phyloP scores from a whole-genome alignment of 2,113 vertebrate genomes.

The Vanacampus margaritifer region DNA sequence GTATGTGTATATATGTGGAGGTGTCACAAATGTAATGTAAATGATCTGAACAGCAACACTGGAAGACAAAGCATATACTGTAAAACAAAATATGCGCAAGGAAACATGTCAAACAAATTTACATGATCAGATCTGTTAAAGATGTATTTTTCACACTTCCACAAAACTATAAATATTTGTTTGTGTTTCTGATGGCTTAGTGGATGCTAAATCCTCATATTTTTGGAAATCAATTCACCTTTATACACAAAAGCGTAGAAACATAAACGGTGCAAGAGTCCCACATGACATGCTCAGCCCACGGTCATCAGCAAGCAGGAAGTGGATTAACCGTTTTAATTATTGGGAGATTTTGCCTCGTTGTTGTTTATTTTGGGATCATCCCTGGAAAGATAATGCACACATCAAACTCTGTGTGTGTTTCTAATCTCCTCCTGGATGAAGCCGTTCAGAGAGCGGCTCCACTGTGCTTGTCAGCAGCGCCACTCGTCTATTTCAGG shows the following conservation, averaged over 20 bases:
- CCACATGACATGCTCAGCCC: slow-evolving; percentile 56
- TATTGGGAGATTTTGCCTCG: slow-evolving; percentile 60
- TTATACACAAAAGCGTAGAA: slow-evolving; percentile 44
- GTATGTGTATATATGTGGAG: no score
- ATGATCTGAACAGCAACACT: background rate
- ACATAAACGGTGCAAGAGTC: slow-evolving; percentile 34
- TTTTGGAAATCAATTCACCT: slow-evolving; percentile 43
- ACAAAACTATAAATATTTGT: background rate
- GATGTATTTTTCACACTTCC: background rate
- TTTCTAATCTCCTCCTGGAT: slow-evolving; percentile 64
- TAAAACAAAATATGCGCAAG: background rate
- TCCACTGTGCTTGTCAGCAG: slow-evolving; percentile 54
- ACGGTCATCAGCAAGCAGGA: slow-evolving; percentile 60
- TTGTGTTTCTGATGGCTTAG: background rate
- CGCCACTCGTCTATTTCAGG: slow-evolving; percentile 60
- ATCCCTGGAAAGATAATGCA: slow-evolving; percentile 64
- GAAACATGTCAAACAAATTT: background rate
- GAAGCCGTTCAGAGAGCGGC: slow-evolving; percentile 49
- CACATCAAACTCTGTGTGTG: slow-evolving; percentile 59
- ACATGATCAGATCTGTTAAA: background rate
- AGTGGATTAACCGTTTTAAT: slow-evolving; percentile 68
- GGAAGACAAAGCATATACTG: background rate
- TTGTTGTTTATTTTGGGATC: slow-evolving; percentile 65
- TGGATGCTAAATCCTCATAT: slow-evolving; percentile 7
- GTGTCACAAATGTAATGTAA: no score